Base-by-base conservation (phyloP, 2,888 invertebrate species). In the Zaprionus bogoriensis region DNA sequence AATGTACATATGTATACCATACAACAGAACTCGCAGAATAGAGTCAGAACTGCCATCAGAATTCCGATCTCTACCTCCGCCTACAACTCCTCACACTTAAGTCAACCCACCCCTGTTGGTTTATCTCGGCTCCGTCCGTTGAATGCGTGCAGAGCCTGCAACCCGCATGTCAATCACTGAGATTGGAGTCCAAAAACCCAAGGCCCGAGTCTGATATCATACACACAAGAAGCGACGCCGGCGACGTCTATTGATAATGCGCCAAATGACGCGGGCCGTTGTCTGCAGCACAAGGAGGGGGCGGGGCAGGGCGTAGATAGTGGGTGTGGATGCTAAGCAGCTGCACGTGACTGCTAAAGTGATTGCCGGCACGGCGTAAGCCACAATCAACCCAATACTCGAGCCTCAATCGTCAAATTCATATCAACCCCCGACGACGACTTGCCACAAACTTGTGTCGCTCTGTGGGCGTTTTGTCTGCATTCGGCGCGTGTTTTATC, bases 121-220 rank as follows among this genome's bases (percentile, higher is more conserved):
- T 80, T 60, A 54, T 65, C 46, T 65, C 47, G 48, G n/a, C n/a
- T n/a, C 59, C 57, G 30, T 32, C 30, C 12, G 14, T 14, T 32
- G 14, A 14, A 14, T 32, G 14, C 45, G 44, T 54, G 48, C 48
- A 20, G 55, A 61, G 72, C 41, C 60, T 61, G 46, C 71, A 53
- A 39, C 78, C 79, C 79, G 79, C 85, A 85, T 79, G 85, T 79
- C 79, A 82, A 79, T 85, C 79, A 85, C 77, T 62, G 85, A 74
- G 84, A 81, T 81, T 77, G 75, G 51, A 69, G 54, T 47, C 53
- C 60, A 52, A 60, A 72, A 67, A 58, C 73, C 54, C n/a, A 39
- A 44, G 44, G 19, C 46, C 41, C n/a, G n/a, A n/a, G 53, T 39
- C 47, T 72, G 72, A 70, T 70, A 72, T 74, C 57, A 42, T 54